A percentile compares a stretch with the other conserved stretches of the same genome.
Evolutionary conservation across 2,888 invertebrate genomes (phyloP).

Genomic region (Yponomeuta sedellus): DNA sequence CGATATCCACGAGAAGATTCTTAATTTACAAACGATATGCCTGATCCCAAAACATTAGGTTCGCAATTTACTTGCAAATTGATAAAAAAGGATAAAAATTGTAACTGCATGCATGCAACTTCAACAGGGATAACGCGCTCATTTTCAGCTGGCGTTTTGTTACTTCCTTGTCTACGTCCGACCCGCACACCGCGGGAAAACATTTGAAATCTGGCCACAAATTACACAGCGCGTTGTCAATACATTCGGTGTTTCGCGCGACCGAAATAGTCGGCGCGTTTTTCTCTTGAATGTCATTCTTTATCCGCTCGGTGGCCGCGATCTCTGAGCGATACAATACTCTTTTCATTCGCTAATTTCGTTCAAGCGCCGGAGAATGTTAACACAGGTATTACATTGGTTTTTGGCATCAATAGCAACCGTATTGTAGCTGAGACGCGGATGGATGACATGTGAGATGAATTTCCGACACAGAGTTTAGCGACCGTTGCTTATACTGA

Average conservation of each 20-base stretch:
- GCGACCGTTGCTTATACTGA: not conserved
- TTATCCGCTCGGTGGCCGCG: constrained; percentile 13
- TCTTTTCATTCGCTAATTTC: constrained; percentile 20
- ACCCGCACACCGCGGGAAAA: not conserved
- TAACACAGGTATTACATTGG: constrained; percentile 31
- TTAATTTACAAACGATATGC: too few species aligned
- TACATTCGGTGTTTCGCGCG: constrained; percentile 27
- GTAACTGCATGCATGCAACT: too few species aligned
- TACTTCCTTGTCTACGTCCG: not conserved
- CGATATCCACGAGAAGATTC: too few species aligned
- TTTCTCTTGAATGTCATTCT: constrained; percentile 23
- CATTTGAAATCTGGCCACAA: constrained; percentile 22
- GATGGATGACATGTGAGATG: not conserved
- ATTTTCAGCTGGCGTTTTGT: not conserved
- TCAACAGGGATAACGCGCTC: too few species aligned
- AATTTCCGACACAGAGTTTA: not conserved
- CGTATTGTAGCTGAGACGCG: not conserved
- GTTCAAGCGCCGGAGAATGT: constrained; percentile 19
- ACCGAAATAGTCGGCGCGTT: constrained; percentile 32
- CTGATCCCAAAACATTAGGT: too few species aligned
- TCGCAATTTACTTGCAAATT: too few species aligned
- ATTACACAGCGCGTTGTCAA: constrained; percentile 22
- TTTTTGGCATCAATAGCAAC: constrained; percentile 10
- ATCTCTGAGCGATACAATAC: constrained; percentile 5
- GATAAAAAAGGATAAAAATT: too few species aligned